Evolutionary conservation across 2,888 invertebrate species (phyloP), one percentile per base, ranked within the genome.

Genomic region (Helleia helle): DNA sequence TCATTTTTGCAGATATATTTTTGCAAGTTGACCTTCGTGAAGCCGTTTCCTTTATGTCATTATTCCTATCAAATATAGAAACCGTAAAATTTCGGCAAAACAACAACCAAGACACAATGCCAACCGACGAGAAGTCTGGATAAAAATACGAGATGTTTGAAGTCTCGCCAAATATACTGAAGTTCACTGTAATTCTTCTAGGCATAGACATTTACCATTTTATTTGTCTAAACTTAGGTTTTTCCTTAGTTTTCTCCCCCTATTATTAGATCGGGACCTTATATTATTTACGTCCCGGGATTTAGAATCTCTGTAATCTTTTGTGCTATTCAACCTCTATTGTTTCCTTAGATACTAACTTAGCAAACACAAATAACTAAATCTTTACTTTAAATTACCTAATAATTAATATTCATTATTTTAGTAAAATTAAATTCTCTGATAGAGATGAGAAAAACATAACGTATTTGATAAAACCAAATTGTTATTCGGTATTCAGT

Each of bases 61-160:
- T 24, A 17, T 37, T 39, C 25, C 8, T 7, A 36, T 38, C 31
- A 36, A 43, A 34, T 29, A 25, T 40, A 41, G 51, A 49, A 50
- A 48, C 38, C 38, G 40, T 38, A 40, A 50, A 50, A 55, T 46
- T 47, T 24, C 41, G 44, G 42, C 50, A 51, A 47, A 50, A 53
- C 51, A 58, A 46, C 42, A 43, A 43, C 49, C 48, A 48, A 55
- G 44, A 45, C 44, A 42, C 51, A 51, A 51, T 52, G 58, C 56
- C 56, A 58, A 57, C 53, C 22, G 44, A 44, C 51, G 50, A 50
- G 52, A 30, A 39, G 39, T 38, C 31, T 57, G 47, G 51, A 68
- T 70, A 73, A 66, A 73, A 72, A 71, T 71, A 71, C 55, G 65
- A n/a, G n/a, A 64, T 60, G 68, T 70, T 79, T 77, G 75, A 74